phyloP scores from a whole-genome alignment of 2,797 vertebrate genomes.

The Rhynchonycteris naso region DNA sequence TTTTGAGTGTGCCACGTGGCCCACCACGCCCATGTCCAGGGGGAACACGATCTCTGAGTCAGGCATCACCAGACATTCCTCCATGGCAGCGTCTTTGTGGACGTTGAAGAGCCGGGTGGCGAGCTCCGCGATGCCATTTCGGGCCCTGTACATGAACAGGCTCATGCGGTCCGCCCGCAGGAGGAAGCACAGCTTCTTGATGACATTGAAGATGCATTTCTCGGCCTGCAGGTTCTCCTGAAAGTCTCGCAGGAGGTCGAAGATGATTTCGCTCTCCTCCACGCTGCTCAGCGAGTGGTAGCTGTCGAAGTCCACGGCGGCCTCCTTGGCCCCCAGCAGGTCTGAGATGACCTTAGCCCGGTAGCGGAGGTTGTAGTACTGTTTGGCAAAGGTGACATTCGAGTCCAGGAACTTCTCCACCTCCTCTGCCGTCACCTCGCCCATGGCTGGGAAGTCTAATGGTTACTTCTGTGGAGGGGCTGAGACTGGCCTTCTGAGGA shows the following conservation, averaged over 20 bases:
- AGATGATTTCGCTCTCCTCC: slow-evolving; percentile 93
- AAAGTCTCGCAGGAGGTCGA: slow-evolving; percentile 92
- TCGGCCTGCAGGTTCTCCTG: slow-evolving; percentile 93
- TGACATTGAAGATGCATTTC: slow-evolving; percentile 90
- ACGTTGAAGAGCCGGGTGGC: slow-evolving; percentile 93
- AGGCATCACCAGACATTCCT: slow-evolving; percentile 91
- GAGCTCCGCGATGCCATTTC: slow-evolving; percentile 92
- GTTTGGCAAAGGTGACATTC: slow-evolving; percentile 91
- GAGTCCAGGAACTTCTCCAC: slow-evolving; percentile 93
- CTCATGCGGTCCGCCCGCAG: slow-evolving; percentile 91
- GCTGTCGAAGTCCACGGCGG: slow-evolving; percentile 84
- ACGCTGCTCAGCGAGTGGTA: slow-evolving; percentile 86
- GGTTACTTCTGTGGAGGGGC: not conserved
- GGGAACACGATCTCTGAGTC: slow-evolving; percentile 95
- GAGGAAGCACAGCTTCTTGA: slow-evolving; percentile 91
- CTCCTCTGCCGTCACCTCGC: slow-evolving; percentile 83
- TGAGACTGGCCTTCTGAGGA: not conserved
- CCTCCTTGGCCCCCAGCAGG: slow-evolving; percentile 86
- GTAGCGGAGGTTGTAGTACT: slow-evolving; percentile 89
- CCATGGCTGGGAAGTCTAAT: slow-evolving; percentile 68
- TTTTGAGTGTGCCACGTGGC: slow-evolving; percentile 90
- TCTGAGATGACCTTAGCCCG: slow-evolving; percentile 88
- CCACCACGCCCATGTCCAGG: slow-evolving; percentile 92
- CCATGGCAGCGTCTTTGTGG: slow-evolving; percentile 87
- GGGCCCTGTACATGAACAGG: slow-evolving; percentile 93